phyloP scores from a whole-genome alignment of 2,888 invertebrate species.

The Torymus tubicola region DNA sequence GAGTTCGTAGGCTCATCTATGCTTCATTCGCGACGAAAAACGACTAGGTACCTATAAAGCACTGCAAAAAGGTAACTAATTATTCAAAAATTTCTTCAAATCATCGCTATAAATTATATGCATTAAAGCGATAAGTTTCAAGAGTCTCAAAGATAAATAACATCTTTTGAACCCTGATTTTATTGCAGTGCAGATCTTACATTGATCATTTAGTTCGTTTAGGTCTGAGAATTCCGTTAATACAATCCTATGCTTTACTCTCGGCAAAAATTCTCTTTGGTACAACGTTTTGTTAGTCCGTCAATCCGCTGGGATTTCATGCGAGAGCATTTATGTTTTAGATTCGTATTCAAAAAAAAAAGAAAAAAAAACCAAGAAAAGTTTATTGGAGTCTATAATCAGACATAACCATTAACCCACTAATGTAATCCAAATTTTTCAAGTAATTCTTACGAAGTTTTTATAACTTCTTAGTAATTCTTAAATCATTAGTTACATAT shows the following conservation, averaged over 20 bases:
- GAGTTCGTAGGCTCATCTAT: constrained; percentile 23
- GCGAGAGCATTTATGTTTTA: constrained; percentile 20
- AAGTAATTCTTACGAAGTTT: constrained; percentile 4
- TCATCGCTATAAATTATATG: neutral
- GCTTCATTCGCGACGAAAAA: constrained; percentile 32
- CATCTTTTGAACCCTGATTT: constrained; percentile 23
- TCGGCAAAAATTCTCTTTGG: constrained; percentile 47
- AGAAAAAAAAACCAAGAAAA: constrained; percentile 17
- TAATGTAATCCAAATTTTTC: neutral
- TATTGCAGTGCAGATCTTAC: constrained; percentile 6
- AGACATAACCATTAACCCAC: neutral
- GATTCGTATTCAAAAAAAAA: constrained; percentile 28
- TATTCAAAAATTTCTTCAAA: constrained; percentile 28
- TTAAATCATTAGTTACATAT: neutral
- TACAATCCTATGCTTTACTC: constrained; percentile 3
- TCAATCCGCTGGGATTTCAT: constrained; percentile 22
- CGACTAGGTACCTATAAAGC: constrained; percentile 45
- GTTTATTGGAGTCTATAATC: constrained; percentile 31
- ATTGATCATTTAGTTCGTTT: constrained; percentile 22
- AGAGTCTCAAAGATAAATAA: constrained; percentile 8
- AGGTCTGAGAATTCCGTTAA: constrained; percentile 25
- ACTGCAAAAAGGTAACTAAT: constrained; percentile 41
- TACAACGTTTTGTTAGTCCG: constrained; percentile 29
- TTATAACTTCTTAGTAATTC: constrained; percentile 9
- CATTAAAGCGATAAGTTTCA: constrained; percentile 11